A percentile compares a stretch with the other conserved stretches of the same genome.
phyloP scores from a whole-genome alignment of 2,797 vertebrate species.

The Nannoperca australis region DNA sequence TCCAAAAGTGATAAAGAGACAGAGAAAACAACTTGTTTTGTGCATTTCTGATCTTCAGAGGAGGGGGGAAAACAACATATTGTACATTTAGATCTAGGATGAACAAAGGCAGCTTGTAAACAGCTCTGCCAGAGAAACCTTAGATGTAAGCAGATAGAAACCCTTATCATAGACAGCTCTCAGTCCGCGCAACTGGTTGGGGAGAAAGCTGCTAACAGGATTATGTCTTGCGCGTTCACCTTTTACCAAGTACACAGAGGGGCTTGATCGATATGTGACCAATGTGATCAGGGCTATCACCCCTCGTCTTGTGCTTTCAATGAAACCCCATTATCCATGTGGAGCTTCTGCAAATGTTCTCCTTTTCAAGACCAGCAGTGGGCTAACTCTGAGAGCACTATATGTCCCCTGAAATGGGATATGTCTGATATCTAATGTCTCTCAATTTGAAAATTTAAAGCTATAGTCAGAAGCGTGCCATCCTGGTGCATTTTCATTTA shows the following conservation, averaged over 20 bases:
- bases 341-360: slow-evolving; percentile 25
- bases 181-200: slow-evolving; percentile 43
- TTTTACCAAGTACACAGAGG: slow-evolving; percentile 67
- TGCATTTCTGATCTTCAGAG: slow-evolving; percentile 19
- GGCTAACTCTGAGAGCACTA: slow-evolving; percentile 39
- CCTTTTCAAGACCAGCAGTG: slow-evolving; percentile 1
- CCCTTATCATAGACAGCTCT: slow-evolving; percentile 45
- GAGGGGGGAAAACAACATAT: neutral
- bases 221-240: slow-evolving; percentile 72
- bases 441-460: slow-evolving; percentile 62
- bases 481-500: slow-evolving; percentile 65
- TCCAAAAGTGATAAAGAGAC: slow-evolving; percentile 33
- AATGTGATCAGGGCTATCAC: slow-evolving; percentile 77
- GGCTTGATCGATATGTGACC: slow-evolving; percentile 78
- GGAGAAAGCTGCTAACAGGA: slow-evolving; percentile 72
- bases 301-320: slow-evolving; percentile 64
- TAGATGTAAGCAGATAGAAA: slow-evolving; percentile 53
- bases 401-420: slow-evolving; percentile 56
- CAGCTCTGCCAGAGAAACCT: slow-evolving; percentile 38
- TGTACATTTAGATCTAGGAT: slow-evolving; percentile 18
- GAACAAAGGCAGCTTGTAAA: slow-evolving; percentile 41
- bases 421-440: slow-evolving; percentile 50
- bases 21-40: slow-evolving; percentile 34
- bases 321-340: slow-evolving; percentile 65
- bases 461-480: slow-evolving; percentile 10